Evolutionary conservation across 1,140 invertebrate species (phyloP), one percentile per base, ranked within the genome.

Genomic region (Caenorhabditis remanei): DNA sequence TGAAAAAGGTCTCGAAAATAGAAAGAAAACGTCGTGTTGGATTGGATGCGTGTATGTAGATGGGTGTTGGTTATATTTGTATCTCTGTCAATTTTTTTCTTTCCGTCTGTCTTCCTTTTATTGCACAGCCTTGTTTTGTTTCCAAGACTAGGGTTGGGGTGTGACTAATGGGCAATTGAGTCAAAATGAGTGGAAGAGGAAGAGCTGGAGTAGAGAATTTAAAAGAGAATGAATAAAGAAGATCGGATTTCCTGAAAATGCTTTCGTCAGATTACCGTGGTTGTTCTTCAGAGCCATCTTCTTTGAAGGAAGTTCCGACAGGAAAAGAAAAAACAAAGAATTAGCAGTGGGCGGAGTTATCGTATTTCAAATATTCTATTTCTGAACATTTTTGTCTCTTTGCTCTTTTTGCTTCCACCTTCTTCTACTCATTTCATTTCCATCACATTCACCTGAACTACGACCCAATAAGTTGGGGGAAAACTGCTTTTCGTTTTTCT

Each of bases 71-170:
- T 53, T 79, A 24, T 50, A 79, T 79, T 79, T 79, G 71, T 79
- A 79, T 79, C 46, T 79, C 71, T 79, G 71, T 79, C 46, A 79
- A 79, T 79, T 79, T 79, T 50, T 71, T 48, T 79, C 61, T 79
- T 79, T 24, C 53, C 71, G 53, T 79, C 46, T 41, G 71, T 79
- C 71, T 53, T 79, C 71, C 71, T 79, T 79, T 79, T 32, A 79
- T 79, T 79, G 71, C 71, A 50, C 11, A 8, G 46, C 21, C n/a
- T 24, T 24, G 43, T 79, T 79, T 79, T 79, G 19, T 79, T 14
- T 79, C 46, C 46, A 4, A 9, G 8, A 11, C 0, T 53, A n/a
- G 24, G 50, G 9, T 53, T 79, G 43, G 65, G 65, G 65, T 71
- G 65, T 41, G 7, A 71, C 65, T 71, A 16, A 32, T 32, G 32